phyloP scores from a whole-genome alignment of 2,888 invertebrate species.

The Patella pellucida region DNA sequence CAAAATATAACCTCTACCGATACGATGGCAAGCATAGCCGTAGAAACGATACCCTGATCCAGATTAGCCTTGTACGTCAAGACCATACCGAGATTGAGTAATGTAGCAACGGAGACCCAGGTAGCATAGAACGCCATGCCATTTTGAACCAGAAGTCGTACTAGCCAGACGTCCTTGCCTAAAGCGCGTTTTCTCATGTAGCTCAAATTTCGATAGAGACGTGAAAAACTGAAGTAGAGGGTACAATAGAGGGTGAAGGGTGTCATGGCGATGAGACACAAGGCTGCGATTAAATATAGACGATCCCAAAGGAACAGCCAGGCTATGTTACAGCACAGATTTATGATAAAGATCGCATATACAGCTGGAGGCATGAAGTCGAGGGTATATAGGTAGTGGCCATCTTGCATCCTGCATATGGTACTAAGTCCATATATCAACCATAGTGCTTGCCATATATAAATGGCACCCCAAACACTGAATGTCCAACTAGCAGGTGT shows the following conservation, averaged over 20 bases:
- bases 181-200: slow-evolving; percentile 39
- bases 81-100: slow-evolving; percentile 58
- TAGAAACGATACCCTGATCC: slow-evolving; percentile 31
- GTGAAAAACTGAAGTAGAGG: slow-evolving; percentile 46
- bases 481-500: background rate
- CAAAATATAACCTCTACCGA: slow-evolving; percentile 52
- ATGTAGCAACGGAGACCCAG: slow-evolving; percentile 61
- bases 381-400: background rate
- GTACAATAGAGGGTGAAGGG: slow-evolving; percentile 51
- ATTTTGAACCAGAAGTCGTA: slow-evolving; percentile 63
- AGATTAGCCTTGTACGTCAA: slow-evolving; percentile 42
- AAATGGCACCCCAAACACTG: background rate
- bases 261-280: slow-evolving; percentile 43
- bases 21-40: slow-evolving; percentile 54
- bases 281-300: slow-evolving; percentile 44
- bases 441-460: background rate
- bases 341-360: background rate
- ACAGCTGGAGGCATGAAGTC: background rate
- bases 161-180: slow-evolving; percentile 56
- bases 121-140: slow-evolving; percentile 63
- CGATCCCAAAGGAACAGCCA: slow-evolving; percentile 64
- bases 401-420: background rate
- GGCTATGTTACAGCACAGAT: slow-evolving; percentile 41
- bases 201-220: slow-evolving; percentile 48
- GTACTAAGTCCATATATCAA: background rate